Evolutionary conservation across 2,888 invertebrate genomes (phyloP).

Genomic region (Aspidiotus rigidus): DNA sequence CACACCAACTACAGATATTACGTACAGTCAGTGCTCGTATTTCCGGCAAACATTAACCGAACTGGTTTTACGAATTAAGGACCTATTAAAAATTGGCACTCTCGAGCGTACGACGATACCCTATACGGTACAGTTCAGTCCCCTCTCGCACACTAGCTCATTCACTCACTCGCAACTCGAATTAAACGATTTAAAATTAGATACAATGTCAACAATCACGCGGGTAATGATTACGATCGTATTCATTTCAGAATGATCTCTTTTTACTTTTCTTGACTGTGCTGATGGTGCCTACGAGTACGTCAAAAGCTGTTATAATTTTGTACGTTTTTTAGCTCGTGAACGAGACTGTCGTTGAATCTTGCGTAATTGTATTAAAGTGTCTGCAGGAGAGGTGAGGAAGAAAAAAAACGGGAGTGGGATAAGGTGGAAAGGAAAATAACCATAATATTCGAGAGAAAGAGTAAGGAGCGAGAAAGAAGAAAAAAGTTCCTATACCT

Average conservation of each 20-base stretch:
- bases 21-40: slow-evolving; percentile 11
- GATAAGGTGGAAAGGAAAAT: not conserved
- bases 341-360: slow-evolving; percentile 18
- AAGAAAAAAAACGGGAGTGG: not conserved
- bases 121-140: too few relatives aligned
- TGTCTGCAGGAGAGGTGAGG: not conserved
- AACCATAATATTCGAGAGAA: too few relatives aligned
- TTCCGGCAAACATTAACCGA: not conserved
- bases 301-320: slow-evolving; percentile 27
- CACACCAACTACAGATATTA: not conserved
- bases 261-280: slow-evolving; percentile 7
- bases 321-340: slow-evolving; percentile 22
- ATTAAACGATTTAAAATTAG: slow-evolving; percentile 24
- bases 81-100: slow-evolving; percentile 19
- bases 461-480: not conserved
- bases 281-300: slow-evolving; percentile 16
- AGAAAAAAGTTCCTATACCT: slow-evolving; percentile 3
- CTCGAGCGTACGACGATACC: not conserved
- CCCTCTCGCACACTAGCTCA: too few relatives aligned
- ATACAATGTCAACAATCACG: slow-evolving; percentile 28
- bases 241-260: slow-evolving; percentile 26
- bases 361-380: slow-evolving; percentile 25
- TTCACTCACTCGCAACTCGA: slow-evolving; percentile 4
- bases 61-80: slow-evolving; percentile 2
- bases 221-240: slow-evolving; percentile 25